Percentiles rank a stretch among this genome's conserved stretches.
phyloP scores from a whole-genome alignment of 2,113 vertebrate genomes.

The Cephalophus harveyi region DNA sequence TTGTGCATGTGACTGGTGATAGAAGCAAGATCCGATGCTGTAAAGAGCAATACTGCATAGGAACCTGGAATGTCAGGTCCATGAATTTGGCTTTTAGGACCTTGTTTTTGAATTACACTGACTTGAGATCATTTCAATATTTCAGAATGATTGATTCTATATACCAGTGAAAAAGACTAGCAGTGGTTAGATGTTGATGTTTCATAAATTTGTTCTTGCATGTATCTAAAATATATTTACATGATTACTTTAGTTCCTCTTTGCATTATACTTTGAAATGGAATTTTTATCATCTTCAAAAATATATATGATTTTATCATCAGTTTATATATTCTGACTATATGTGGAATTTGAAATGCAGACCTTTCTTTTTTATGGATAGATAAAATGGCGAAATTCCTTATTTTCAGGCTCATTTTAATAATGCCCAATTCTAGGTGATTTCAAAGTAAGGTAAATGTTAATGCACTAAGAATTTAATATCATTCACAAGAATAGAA shows the following conservation, averaged over 20 bases:
- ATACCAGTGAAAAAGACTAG: conserved; percentile 8
- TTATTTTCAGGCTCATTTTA: conserved; percentile 44
- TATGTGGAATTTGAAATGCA: conserved; percentile 36
- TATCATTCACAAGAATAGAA: not conserved
- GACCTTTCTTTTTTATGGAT: not conserved
- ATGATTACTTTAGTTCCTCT: conserved; percentile 11
- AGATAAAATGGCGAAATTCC: not conserved
- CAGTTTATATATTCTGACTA: conserved; percentile 34
- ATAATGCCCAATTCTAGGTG: not conserved
- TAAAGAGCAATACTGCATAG: too few relatives aligned
- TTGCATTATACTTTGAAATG: conserved; percentile 46
- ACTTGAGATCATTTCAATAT: conserved; percentile 13
- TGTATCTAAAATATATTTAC: conserved; percentile 43
- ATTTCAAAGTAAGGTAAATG: conserved; percentile 39
- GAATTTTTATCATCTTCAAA: conserved; percentile 41
- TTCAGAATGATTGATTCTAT: conserved; percentile 13
- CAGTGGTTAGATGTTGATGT: not conserved
- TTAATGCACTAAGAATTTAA: conserved; percentile 30
- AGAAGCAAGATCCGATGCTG: too few relatives aligned
- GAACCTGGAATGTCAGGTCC: too few relatives aligned
- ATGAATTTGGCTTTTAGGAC: not conserved
- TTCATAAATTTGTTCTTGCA: conserved; percentile 35
- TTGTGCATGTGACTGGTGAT: too few relatives aligned
- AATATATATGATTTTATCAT: not conserved
- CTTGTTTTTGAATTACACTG: not conserved